Base-by-base conservation (phyloP, 37 sponge, comb jelly and placozoan species). In the Beroe ovata region DNA sequence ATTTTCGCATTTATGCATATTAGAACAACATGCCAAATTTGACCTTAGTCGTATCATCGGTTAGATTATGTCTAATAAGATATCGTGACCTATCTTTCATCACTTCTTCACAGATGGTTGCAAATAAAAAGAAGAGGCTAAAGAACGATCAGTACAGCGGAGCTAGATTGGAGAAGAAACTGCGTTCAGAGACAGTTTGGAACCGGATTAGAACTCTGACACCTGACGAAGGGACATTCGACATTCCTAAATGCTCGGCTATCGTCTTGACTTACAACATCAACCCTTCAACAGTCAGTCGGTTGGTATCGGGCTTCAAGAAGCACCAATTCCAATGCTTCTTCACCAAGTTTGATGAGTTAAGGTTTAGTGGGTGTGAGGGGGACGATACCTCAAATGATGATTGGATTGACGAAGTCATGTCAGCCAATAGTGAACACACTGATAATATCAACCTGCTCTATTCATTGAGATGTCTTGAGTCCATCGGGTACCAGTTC, bases 241-340 rank as follows among this genome's bases (percentile, higher is more conserved):
- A 77, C 54, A 77, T 77, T 4, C 84, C 84, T 11, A 77, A 77
- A 35, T 77, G 47, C 84, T 40, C 41, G 47, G 11, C 41, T 54
- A 8, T 77, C 4, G 84, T 14, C 16, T 23, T 38, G 3, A 38
- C 84, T 8, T 40, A 77, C 84, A 42, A 30, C 26, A 42, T 35
- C 8, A 42, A 23, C 54, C 36, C n/a, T 1, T 0, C 54, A 2
- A 42, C 84, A n/a, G 23, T 77, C 22, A 42, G 54, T 4, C 26
- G 84, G 47, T 42, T 77, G 54, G 54, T 77, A 29, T 77, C 84
- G 6, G 84, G 84, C 36, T 77, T 77, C 84, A 77, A 77, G 84
- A 77, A 77, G 84, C 84, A 77, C 84, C 35, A 77, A 54, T 77
- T 36, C 84, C 84, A 77, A 29, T 77, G 84, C 33, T 77, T 28